Base-by-base conservation (phyloP, 2,888 invertebrate species). In the Amphipyra berbera region DNA sequence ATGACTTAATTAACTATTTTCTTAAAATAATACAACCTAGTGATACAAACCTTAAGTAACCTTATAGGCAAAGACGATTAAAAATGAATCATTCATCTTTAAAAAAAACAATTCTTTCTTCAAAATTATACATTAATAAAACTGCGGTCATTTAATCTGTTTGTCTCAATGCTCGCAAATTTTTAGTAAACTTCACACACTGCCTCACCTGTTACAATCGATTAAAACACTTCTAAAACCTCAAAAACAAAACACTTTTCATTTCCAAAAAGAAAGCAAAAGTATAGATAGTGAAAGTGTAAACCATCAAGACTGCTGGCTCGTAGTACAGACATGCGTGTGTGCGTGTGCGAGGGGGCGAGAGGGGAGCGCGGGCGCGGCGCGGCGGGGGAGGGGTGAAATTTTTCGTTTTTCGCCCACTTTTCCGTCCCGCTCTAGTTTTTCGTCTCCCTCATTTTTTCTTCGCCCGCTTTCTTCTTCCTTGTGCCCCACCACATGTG, bases 341-440 rank as follows among this genome's bases (percentile, higher is more conserved):
- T 94, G 94, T 94, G 94, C 90, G 94, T 93, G 92, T 88, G 82
- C 78, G 84, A 83, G 87, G 87, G 76, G 78, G 80, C 57, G 76
- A 79, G 81, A 72, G 83, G 80, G 83, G 82, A 75, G 82, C 76
- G 82, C 78, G 82, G 81, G 83, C 80, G 82, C 76, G 73, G 76
- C 68, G 73, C 78, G 78, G 79, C 70, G 85, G 86, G 83, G 76
- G 75, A 86, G 83, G 85, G 92, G 90, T 88, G 91, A 93, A 94
- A 95, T 94, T 95, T 95, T 95, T 95, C 94, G 94, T 94, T 94
- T 95, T 95, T 95, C 95, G 90, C 94, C 94, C 93, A 94, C 94
- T 94, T 94, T 94, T 93, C 94, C 92, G 93, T 95, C 95, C 93
- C 90, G 92, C 92, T 95, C 95, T 95, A 94, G 94, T 95, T 95